Evolutionary conservation across 2,888 invertebrate species (phyloP), one percentile per base, ranked within the genome.

Genomic region (Creontiades dilutus): DNA sequence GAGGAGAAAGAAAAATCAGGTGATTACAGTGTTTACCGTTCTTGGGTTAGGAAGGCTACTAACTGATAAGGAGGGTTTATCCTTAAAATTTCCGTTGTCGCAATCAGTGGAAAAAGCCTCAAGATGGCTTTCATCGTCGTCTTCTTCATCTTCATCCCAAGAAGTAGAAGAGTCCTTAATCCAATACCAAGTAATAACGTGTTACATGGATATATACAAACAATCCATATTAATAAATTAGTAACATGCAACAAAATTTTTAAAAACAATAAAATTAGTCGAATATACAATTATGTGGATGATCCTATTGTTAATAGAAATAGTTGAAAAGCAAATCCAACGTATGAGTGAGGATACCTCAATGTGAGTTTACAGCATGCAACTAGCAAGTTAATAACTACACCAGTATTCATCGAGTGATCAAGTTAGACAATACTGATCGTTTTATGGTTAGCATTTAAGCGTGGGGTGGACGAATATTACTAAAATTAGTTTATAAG

Each of bases 121-220:
- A 46, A 81, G 90, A 68, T 87, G 86, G 68, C 87, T 91, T 61
- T 91, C 91, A 46, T 92, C 92, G 23, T 90, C 91, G 16, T 93
- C 93, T 91, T 93, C 93, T 89, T 93, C 93, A 92, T 93, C 92
- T 92, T 93, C 93, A 92, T 93, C 93, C 92, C 93, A 93, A 91
- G 93, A 93, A 86, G 92, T 92, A 91, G 93, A 93, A 91, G 93
- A 93, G 80, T 93, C 93, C 93, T 93, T 92, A 89, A 80, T 28
- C 46, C 48, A 61, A 84, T 84, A 85, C 85, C 57, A 85, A 37
- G 19, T 27, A 27, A 47, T 19, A n/a, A 87, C 23, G 68, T 68
- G 23, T 68, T 68, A 68, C 68, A 68, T 23, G 68, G 23, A 23
- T 68, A 27, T 68, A 68, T 68, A 68, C 23, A 37, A 2, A 68